Evolutionary conservation across 2,888 invertebrate species (phyloP).

Genomic region (Perizoma flavofasciatum): DNA sequence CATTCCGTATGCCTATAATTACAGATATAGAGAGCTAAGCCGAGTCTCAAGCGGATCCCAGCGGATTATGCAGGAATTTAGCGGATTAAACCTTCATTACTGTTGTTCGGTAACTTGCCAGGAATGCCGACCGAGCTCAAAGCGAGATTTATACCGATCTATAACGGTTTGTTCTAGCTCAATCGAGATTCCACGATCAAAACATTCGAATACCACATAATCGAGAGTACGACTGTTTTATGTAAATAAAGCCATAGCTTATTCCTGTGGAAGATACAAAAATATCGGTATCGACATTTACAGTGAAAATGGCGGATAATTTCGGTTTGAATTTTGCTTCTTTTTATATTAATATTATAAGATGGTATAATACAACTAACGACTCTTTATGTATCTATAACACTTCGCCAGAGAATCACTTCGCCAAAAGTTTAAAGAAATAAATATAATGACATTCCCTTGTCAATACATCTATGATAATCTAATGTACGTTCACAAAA

Average conservation of each 20-base stretch:
- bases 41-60: slow-evolving; percentile 51
- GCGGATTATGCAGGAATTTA: slow-evolving; percentile 65
- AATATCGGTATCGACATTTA: slow-evolving; percentile 32
- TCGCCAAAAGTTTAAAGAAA: too few species aligned
- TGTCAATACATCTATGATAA: too few species aligned
- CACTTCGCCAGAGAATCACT: too few species aligned
- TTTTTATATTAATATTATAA: too few species aligned
- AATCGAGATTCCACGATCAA: slow-evolving; percentile 57
- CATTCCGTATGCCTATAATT: slow-evolving; percentile 42
- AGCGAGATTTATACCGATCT: slow-evolving; percentile 62
- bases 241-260: slow-evolving; percentile 54
- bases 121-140: slow-evolving; percentile 63
- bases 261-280: slow-evolving; percentile 39
- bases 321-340: not conserved
- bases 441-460: too few species aligned
- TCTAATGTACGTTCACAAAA: too few species aligned
- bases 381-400: too few species aligned
- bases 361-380: too few species aligned
- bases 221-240: slow-evolving; percentile 62
- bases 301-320: slow-evolving; percentile 41
- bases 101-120: slow-evolving; percentile 70
- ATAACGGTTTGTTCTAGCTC: slow-evolving; percentile 30
- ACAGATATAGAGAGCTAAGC: slow-evolving; percentile 49
- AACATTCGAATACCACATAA: slow-evolving; percentile 59
- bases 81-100: slow-evolving; percentile 75